Evolutionary conservation across 2,888 invertebrate genomes (phyloP).

Genomic region (Labia minor): DNA sequence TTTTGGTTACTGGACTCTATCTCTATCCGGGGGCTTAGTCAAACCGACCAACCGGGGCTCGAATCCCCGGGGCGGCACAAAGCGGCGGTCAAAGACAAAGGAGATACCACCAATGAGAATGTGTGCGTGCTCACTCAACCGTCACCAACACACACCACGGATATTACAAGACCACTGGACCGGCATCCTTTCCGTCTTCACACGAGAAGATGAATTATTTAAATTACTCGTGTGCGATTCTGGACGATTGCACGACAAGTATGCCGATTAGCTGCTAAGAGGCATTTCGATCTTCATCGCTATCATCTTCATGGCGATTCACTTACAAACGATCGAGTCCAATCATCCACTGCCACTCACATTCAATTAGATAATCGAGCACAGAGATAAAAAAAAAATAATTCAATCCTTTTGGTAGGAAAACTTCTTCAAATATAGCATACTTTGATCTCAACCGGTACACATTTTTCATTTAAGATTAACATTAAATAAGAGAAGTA

Average conservation of each 20-base stretch:
- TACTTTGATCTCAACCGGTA: no score
- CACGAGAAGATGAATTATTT: constrained; percentile 1
- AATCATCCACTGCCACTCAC: no score
- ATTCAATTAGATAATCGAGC: no score
- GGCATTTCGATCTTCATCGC: no score
- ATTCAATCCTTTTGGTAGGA: no score
- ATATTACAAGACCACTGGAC: background rate
- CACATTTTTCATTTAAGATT: no score
- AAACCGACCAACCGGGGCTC: background rate
- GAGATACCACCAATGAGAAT: background rate
- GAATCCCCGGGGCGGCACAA: constrained; percentile 8
- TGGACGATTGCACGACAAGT: constrained; percentile 6
- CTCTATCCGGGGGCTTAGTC: constrained; percentile 5
- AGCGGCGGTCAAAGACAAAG: constrained; percentile 8
- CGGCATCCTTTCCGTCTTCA: background rate
- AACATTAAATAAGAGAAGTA: no score
- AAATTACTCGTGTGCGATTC: background rate
- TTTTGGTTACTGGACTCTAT: background rate
- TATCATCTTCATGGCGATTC: no score
- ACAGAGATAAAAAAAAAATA: no score
- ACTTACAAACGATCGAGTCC: no score
- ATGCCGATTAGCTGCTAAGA: background rate
- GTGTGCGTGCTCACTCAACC: background rate
- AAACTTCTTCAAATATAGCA: no score
- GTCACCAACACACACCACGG: background rate